These are phyloP conservation scores for Indri indri DNA, from an alignment of 2,113 vertebrate genomes.

Conservation along the genomic window DNA sequence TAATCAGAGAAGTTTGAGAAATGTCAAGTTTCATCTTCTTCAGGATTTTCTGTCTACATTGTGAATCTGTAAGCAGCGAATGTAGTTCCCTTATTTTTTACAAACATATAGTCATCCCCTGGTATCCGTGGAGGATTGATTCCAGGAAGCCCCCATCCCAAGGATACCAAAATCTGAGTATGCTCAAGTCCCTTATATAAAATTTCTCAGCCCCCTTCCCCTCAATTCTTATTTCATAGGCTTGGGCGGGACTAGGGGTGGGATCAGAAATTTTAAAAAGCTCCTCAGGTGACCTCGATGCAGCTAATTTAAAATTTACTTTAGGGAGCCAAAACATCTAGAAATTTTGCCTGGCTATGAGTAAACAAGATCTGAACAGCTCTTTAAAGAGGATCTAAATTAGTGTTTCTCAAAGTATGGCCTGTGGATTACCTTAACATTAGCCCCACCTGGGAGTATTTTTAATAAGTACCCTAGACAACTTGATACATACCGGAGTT, in stretches of 20 bases:
- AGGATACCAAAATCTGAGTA: not conserved
- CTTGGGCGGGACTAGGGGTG: not conserved
- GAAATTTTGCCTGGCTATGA: not conserved
- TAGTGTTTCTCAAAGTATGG: not conserved
- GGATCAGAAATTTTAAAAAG: not conserved
- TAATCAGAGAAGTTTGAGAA: slow-evolving; percentile 27
- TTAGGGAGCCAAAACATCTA: not conserved
- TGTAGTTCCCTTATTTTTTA: not conserved
- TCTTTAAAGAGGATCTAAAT: not conserved
- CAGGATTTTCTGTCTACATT: not conserved
- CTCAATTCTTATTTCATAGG: not conserved
- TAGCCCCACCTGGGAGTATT: not conserved
- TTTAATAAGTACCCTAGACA: not conserved
- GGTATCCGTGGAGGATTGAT: not conserved
- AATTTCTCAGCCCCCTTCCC: not conserved
- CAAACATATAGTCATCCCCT: not conserved
- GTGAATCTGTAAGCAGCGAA: slow-evolving; percentile 3
- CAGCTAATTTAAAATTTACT: not conserved
- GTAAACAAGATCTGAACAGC: not conserved
- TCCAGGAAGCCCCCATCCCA: not conserved
- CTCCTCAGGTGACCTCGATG: not conserved
- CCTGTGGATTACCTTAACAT: not conserved
- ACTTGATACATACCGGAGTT: not conserved
- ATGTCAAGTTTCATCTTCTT: slow-evolving; percentile 29
- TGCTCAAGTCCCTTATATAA: not conserved